Conservation (phyloP, 2,797 vertebrate genomes). For the Chaetophractus vellerosus region DNA sequence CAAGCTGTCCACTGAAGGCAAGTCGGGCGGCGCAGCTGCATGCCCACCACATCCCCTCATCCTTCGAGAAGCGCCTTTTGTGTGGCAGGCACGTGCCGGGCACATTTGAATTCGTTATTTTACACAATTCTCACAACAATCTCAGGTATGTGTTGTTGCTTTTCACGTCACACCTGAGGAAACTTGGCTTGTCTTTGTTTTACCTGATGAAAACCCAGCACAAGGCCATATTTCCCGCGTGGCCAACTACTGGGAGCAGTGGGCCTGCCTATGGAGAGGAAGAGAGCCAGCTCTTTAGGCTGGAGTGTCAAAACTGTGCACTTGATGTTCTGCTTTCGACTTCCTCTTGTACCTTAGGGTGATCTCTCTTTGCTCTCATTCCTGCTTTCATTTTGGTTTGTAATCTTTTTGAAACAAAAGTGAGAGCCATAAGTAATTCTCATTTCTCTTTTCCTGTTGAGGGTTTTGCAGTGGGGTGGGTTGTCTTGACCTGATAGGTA, state of each 20-base stretch:
- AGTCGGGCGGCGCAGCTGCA: accelerated
- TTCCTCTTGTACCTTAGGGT: conserved; percentile 54
- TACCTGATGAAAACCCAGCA: conserved; percentile 76
- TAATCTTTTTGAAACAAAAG: conserved; percentile 41
- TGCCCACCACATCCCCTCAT: not conserved
- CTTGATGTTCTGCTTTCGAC: conserved; percentile 71
- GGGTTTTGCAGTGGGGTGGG: not conserved
- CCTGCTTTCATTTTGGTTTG: conserved; percentile 44
- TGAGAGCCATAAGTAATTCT: not conserved
- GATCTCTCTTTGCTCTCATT: conserved; percentile 44
- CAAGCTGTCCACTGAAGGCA: not conserved
- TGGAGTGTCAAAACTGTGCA: conserved; percentile 48
- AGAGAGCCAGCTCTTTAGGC: conserved; percentile 56
- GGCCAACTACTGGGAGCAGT: conserved; percentile 59
- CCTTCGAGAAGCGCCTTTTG: not conserved
- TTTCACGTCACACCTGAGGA: conserved; percentile 74
- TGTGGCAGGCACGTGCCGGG: not conserved
- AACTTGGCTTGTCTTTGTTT: conserved; percentile 76
- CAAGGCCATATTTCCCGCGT: conserved; percentile 78
- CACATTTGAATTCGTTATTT: not conserved
- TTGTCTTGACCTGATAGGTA: not conserved
- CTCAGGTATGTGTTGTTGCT: conserved; percentile 57
- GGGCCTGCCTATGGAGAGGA: conserved; percentile 44
- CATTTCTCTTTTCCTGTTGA: conserved; percentile 57
- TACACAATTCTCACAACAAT: conserved; percentile 26